These are phyloP conservation scores for Nephrotoma flavescens DNA, from an alignment of 2,888 invertebrate species.

Conservation along the genomic window DNA sequence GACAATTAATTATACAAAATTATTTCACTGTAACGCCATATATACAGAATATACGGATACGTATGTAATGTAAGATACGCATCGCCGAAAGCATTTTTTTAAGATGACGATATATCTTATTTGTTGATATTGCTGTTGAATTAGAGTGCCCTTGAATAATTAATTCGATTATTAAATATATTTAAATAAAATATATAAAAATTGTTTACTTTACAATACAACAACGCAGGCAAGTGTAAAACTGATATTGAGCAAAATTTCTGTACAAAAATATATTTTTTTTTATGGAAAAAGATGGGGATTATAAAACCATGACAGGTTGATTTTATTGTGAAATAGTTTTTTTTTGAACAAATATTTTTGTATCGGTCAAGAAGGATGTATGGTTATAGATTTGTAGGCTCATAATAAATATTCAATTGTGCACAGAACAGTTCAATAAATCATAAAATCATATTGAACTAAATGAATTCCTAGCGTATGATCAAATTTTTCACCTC, in stretches of 20 bases:
- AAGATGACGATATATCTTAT: not conserved
- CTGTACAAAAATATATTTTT: not conserved
- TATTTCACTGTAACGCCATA: not conserved
- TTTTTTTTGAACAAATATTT: not conserved
- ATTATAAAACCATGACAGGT: not conserved
- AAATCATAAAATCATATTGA: too few relatives aligned
- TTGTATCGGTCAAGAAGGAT: not conserved
- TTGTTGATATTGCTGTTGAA: not conserved
- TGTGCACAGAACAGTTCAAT: too few relatives aligned
- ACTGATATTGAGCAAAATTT: not conserved
- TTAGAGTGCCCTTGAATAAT: not conserved
- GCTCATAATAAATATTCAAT: too few relatives aligned
- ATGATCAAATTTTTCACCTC: too few relatives aligned
- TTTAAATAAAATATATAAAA: not conserved
- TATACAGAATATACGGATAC: not conserved
- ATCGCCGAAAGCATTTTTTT: not conserved
- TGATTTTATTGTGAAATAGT: not conserved
- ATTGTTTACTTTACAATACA: not conserved
- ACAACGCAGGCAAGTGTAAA: not conserved
- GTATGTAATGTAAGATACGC: not conserved
- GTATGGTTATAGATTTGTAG: not conserved
- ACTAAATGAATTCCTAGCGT: too few relatives aligned
- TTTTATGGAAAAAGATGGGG: not conserved
- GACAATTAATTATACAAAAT: not conserved
- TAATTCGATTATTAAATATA: not conserved